These are phyloP conservation scores for Eclectus roratus DNA, from an alignment of 2,113 vertebrate species.

Conservation along the genomic window DNA sequence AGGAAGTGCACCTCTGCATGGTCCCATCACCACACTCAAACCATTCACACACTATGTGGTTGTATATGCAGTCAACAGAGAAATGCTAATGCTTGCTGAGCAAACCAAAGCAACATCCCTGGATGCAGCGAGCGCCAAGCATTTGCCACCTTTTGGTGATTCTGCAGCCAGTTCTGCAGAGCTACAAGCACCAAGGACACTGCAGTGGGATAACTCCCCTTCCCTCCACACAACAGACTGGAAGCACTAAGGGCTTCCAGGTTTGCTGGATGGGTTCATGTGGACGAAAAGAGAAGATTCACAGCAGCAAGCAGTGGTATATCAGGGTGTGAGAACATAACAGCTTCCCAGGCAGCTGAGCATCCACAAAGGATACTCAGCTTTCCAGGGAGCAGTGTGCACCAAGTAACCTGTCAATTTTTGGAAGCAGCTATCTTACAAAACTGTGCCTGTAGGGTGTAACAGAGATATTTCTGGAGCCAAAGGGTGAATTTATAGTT, in stretches of 20 bases:
- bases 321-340: background rate
- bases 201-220: background rate
- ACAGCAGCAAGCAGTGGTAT: rapidly evolving
- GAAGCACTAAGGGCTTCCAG: background rate
- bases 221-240: background rate
- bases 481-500: background rate
- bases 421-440: background rate
- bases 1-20: background rate
- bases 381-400: background rate
- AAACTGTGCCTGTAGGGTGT: background rate
- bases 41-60: rapidly evolving
- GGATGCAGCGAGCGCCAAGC: background rate
- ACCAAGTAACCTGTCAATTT: background rate
- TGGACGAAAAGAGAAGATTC: background rate
- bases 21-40: background rate
- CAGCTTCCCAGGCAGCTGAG: background rate
- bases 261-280: background rate
- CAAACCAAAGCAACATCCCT: background rate
- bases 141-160: background rate
- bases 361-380: background rate
- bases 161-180: background rate
- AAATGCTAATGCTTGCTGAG: background rate
- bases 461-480: background rate
- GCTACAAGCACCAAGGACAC: background rate
- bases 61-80: rapidly evolving